Evolutionary conservation across 1,140 invertebrate genomes (phyloP), one percentile per base, ranked within the genome.

Genomic region (Camponotus pennsylvanicus): DNA sequence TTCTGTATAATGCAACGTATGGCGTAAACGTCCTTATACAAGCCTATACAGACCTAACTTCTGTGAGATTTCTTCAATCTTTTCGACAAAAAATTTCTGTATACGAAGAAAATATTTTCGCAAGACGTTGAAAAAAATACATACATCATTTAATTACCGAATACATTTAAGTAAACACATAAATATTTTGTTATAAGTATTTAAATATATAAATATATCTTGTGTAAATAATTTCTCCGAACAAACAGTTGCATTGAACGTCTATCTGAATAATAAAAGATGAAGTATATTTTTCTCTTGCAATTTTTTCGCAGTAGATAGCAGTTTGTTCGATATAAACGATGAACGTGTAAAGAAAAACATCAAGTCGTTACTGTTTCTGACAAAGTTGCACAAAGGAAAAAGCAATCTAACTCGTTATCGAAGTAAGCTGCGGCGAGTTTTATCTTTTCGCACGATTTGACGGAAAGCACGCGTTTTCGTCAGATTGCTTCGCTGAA

Each of bases 391-490:
- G 40, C 18, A 63, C 61, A 57, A 75, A 69, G 73, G 61, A 70
- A 52, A 42, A 61, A 69, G 59, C 63, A 79, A 90, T 90, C 67
- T 77, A 45, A 77, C 82, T 91, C 84, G 73, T 91, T 90, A 61
- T 49, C 67, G 87, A 83, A 90, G 85, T 85, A 91, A 86, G 42
- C 73, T 76, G 80, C 64, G 57, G 45, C 64, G 52, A 71, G 85
- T 86, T 92, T 92, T 93, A 92, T 92, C 91, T 92, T 92, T 88
- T 92, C 91, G 88, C 89, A 84, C 91, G 91, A 92, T 93, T 93
- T 93, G 89, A 89, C 90, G 88, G 86, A 88, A 90, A 90, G 83
- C 76, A 82, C 82, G 75, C 61, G 82, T 75, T 8, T 9, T 11
- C 45, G 11, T n/a, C 21, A 67, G 57, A 40, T 85, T 66, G 42